Conservation (phyloP, 2,888 invertebrate genomes). For the Rhaphigaster nebulosa region DNA sequence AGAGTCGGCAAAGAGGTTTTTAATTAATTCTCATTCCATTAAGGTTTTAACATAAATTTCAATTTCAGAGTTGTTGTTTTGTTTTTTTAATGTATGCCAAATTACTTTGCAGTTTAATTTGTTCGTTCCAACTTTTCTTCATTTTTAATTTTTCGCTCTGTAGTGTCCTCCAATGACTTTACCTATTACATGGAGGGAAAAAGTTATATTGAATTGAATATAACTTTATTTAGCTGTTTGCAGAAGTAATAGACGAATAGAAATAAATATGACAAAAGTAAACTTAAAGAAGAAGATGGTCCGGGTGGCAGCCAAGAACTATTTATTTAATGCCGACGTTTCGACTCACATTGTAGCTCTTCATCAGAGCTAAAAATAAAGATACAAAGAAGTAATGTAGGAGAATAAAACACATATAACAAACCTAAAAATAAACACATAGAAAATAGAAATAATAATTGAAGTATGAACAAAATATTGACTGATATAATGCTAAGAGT, state of each 20-base stretch:
- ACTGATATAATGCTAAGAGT: no score
- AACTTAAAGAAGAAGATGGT: no score
- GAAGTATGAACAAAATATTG: no score
- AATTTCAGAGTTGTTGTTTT: not conserved
- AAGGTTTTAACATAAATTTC: constrained; percentile 29
- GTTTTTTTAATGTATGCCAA: constrained; percentile 13
- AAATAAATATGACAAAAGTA: not conserved
- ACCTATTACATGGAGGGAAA: not conserved
- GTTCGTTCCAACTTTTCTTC: not conserved
- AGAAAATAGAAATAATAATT: no score
- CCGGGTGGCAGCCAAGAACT: no score
- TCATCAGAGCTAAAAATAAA: no score
- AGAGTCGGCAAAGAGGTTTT: not conserved
- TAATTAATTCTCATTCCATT: constrained; percentile 26
- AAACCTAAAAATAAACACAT: no score
- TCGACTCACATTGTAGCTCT: no score
- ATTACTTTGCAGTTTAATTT: constrained; percentile 15
- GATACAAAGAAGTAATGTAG: no score
- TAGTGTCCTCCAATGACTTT: not conserved
- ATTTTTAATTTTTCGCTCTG: not conserved
- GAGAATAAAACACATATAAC: no score
- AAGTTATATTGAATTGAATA: not conserved
- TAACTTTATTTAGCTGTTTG: not conserved
- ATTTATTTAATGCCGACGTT: no score
- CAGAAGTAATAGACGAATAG: not conserved